These are phyloP conservation scores for Lamprotornis superbus DNA, from an alignment of 2,113 vertebrate genomes.

Conservation along the genomic window DNA sequence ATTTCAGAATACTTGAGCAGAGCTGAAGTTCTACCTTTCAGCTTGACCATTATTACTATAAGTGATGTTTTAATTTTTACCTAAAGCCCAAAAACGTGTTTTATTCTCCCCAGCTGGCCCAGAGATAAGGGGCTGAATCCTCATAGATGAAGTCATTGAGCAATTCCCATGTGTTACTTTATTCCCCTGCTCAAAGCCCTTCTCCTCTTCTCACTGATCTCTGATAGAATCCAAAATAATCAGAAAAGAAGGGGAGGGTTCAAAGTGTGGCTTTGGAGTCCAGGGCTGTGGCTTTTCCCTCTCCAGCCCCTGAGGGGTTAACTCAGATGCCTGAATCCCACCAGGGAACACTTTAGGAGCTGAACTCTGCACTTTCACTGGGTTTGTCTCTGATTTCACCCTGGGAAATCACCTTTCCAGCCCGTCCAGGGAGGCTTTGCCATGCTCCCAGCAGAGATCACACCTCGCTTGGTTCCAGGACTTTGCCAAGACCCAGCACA, in stretches of 20 bases:
- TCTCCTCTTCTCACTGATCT: neutral
- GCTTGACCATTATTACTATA: neutral
- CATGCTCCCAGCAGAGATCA: neutral
- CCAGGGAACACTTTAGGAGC: neutral
- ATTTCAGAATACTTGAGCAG: neutral
- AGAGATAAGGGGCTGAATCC: slow-evolving; percentile 20
- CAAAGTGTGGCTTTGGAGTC: neutral
- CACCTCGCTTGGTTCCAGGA: neutral
- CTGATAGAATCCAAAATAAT: neutral
- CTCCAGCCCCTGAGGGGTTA: neutral
- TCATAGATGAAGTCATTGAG: neutral
- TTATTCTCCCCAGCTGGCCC: slow-evolving; percentile 26
- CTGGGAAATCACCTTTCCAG: too few relatives aligned
- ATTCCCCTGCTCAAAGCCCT: neutral
- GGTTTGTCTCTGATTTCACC: neutral
- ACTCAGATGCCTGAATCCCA: neutral
- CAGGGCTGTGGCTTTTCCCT: neutral
- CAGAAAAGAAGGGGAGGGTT: neutral
- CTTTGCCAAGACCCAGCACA: neutral
- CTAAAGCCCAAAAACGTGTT: neutral
- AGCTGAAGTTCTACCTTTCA: neutral
- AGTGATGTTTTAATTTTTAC: neutral
- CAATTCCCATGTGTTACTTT: neutral
- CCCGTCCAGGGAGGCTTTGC: neutral
- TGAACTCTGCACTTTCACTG: neutral